These are phyloP conservation scores for Epizoanthus scotinus DNA, from an alignment of 92 coral and sea anemone species.

Conservation along the genomic window DNA sequence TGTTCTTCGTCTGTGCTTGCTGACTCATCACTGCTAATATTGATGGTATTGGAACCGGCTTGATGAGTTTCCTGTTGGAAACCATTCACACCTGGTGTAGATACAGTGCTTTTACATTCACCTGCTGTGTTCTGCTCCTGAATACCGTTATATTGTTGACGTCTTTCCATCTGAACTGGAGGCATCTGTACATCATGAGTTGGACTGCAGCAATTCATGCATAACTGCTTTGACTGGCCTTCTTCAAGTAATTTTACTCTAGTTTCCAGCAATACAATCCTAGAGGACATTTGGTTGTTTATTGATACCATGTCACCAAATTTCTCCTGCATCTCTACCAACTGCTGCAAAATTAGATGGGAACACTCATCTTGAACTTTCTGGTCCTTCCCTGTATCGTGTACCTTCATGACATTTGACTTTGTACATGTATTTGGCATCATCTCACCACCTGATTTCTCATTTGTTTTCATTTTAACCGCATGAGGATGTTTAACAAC, in stretches of 20 bases:
- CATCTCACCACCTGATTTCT: not conserved
- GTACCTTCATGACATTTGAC: not conserved
- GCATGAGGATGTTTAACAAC: constrained; percentile 16
- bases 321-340: constrained; percentile 66
- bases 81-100: not conserved
- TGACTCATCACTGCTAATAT: constrained; percentile 30
- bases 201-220: constrained; percentile 32
- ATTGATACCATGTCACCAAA: constrained; percentile 55
- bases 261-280: constrained; percentile 87
- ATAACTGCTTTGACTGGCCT: constrained; percentile 32
- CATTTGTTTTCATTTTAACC: not conserved
- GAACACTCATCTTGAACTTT: constrained; percentile 13
- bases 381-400: not conserved
- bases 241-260: constrained; percentile 83
- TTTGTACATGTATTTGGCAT: constrained; percentile 23
- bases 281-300: constrained; percentile 87
- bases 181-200: not conserved
- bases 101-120: not conserved
- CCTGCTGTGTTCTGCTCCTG: not conserved
- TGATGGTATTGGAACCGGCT: not conserved
- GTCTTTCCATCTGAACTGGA: not conserved
- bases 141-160: not conserved
- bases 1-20: constrained; percentile 53
- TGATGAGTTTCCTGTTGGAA: not conserved
- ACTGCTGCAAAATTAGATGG: constrained; percentile 37